phyloP scores from a whole-genome alignment of 2,888 invertebrate species.

The Pimpla rufipes region DNA sequence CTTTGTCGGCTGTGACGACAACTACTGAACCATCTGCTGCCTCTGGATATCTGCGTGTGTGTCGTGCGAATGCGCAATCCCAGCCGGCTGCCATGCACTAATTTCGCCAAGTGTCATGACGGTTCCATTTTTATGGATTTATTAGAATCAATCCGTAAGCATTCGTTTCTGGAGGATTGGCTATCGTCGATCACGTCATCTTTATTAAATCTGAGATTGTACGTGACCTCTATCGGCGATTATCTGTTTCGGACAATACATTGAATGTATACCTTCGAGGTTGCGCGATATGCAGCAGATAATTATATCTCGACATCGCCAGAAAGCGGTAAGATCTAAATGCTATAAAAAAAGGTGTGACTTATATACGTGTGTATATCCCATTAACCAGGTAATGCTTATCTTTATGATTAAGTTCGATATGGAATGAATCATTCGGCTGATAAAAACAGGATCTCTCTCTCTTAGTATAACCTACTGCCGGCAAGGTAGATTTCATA shows the following conservation, averaged over 20 bases:
- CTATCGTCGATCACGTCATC: neutral
- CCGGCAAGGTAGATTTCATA: neutral
- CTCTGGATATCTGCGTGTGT: too few relatives aligned
- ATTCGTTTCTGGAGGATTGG: too few relatives aligned
- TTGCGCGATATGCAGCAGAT: slow-evolving; percentile 11
- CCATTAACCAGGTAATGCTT: neutral
- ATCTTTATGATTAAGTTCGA: neutral
- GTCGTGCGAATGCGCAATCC: too few relatives aligned
- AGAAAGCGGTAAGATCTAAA: slow-evolving; percentile 7
- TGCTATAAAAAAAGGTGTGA: slow-evolving; percentile 15
- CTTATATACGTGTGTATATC: neutral
- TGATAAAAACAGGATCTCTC: neutral
- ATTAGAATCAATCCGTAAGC: too few relatives aligned
- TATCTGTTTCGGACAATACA: slow-evolving; percentile 12
- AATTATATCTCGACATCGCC: slow-evolving; percentile 4
- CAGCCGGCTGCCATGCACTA: too few relatives aligned
- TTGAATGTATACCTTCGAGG: neutral
- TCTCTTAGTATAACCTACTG: slow-evolving; percentile 13
- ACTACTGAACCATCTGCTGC: too few relatives aligned
- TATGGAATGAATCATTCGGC: neutral
- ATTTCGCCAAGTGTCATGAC: too few relatives aligned
- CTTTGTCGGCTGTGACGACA: too few relatives aligned
- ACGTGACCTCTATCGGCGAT: neutral
- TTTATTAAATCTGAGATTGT: slow-evolving; percentile 21
- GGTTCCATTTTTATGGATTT: too few relatives aligned